Evolutionary conservation across 2,888 invertebrate genomes (phyloP).

Genomic region (Megaustenia siamemsis): DNA sequence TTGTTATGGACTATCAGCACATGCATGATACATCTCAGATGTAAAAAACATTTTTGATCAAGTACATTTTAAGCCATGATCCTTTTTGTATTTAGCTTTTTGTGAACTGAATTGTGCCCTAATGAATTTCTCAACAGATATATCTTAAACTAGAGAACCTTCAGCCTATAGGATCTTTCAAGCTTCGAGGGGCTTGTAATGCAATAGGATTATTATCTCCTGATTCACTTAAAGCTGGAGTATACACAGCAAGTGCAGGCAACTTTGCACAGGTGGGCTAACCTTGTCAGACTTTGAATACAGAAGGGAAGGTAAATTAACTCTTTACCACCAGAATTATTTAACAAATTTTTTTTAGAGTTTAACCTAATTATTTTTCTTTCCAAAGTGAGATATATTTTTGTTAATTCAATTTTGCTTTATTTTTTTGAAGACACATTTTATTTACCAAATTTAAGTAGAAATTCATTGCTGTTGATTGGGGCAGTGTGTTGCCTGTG

Average conservation of each 20-base stretch:
- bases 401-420: too few species aligned
- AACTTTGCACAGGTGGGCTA: slow-evolving; percentile 72
- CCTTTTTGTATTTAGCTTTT: not conserved
- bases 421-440: too few species aligned
- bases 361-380: too few species aligned
- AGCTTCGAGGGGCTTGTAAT: slow-evolving; percentile 75
- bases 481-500: too few species aligned
- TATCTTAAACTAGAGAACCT: slow-evolving; percentile 77
- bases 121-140: slow-evolving; percentile 62
- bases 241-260: slow-evolving; percentile 77
- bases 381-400: too few species aligned
- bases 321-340: too few species aligned
- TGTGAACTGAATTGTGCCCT: not conserved
- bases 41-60: too few species aligned
- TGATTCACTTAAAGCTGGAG: slow-evolving; percentile 64
- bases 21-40: too few species aligned
- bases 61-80: not conserved
- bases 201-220: slow-evolving; percentile 65
- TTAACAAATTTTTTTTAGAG: too few species aligned
- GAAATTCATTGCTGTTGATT: too few species aligned
- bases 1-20: too few species aligned
- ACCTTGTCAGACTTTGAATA: not conserved
- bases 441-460: too few species aligned
- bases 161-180: slow-evolving; percentile 77
- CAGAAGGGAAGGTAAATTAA: not conserved